Conservation (phyloP, 2,113 vertebrate genomes). For the Paradoxurus hermaphroditus region DNA sequence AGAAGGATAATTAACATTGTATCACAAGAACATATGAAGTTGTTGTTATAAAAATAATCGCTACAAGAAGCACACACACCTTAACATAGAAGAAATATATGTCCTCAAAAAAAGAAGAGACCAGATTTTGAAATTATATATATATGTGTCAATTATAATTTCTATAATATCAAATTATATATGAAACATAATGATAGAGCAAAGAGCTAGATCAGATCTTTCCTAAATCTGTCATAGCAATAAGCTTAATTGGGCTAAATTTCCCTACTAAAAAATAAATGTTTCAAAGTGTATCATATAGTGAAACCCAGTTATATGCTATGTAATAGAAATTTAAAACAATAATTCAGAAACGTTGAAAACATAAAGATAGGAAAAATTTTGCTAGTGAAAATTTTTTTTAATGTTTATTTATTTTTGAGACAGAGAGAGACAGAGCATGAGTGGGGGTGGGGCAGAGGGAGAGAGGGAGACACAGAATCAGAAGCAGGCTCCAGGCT, state of each 20-base stretch:
- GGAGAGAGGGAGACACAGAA: too few relatives aligned
- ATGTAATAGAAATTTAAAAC: not conserved
- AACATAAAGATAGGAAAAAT: not conserved
- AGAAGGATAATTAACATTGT: not conserved
- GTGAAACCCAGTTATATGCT: not conserved
- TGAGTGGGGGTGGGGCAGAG: too few relatives aligned
- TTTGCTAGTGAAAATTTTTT: not conserved
- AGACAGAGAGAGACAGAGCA: too few relatives aligned
- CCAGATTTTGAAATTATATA: not conserved
- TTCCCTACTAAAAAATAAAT: not conserved
- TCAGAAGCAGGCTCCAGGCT: too few relatives aligned
- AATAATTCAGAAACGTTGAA: not conserved
- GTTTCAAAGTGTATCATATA: not conserved
- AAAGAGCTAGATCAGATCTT: too few relatives aligned
- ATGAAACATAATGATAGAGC: not conserved
- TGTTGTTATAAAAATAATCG: not conserved
- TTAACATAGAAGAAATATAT: not conserved
- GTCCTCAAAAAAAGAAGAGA: not conserved
- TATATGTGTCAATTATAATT: not conserved
- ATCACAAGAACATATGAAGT: not conserved
- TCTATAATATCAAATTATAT: not conserved
- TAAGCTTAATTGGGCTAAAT: not conserved
- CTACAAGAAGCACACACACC: not conserved
- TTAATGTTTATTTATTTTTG: too few relatives aligned
- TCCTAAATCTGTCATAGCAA: not conserved